Evolutionary conservation across 2,888 invertebrate species (phyloP).

Genomic region (Drosophila koepferae): DNA sequence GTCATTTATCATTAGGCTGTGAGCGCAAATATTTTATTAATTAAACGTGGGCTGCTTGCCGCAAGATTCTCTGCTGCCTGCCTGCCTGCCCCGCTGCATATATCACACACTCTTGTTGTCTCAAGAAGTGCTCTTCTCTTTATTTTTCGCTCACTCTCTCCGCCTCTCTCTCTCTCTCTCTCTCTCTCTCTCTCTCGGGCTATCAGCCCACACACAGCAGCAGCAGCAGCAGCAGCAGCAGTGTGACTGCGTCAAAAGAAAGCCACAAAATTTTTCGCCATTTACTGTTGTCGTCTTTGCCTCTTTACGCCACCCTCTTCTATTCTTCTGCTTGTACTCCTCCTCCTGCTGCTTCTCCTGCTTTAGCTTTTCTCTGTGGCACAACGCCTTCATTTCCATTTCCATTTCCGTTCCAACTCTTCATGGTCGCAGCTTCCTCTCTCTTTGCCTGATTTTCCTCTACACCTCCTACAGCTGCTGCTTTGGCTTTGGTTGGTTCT

Average conservation of each 20-base stretch:
- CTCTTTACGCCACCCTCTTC: conserved; percentile 18
- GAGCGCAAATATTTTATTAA: conserved; percentile 37
- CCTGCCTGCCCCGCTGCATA: not conserved
- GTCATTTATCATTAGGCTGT: not conserved
- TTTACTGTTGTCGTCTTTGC: conserved; percentile 62
- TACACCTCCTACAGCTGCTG: conserved; percentile 12
- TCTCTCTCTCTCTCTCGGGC: conserved; percentile 5
- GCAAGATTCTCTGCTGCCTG: conserved; percentile 20
- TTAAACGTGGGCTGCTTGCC: conserved; percentile 52
- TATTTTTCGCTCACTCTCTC: not conserved
- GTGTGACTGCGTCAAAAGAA: conserved; percentile 64
- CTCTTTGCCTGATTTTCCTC: not conserved
- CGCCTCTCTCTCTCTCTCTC: not conserved
- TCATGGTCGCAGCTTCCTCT: not conserved
- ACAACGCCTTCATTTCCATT: conserved; percentile 39
- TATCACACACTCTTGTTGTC: conserved; percentile 7
- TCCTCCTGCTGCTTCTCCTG: not conserved
- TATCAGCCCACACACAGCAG: conserved; percentile 33
- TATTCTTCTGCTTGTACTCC: not conserved
- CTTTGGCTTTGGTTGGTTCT: conserved; percentile 18
- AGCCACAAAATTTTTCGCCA: conserved; percentile 66
- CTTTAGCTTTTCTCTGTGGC: not conserved
- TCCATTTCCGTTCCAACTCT: conserved; percentile 43
- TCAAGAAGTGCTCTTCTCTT: conserved; percentile 17
- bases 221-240: not conserved